Percentiles rank a stretch among this genome's conserved stretches.
These are phyloP conservation scores for Phaethon lepturus DNA, from an alignment of 2,113 vertebrate species.

Conservation along the genomic window DNA sequence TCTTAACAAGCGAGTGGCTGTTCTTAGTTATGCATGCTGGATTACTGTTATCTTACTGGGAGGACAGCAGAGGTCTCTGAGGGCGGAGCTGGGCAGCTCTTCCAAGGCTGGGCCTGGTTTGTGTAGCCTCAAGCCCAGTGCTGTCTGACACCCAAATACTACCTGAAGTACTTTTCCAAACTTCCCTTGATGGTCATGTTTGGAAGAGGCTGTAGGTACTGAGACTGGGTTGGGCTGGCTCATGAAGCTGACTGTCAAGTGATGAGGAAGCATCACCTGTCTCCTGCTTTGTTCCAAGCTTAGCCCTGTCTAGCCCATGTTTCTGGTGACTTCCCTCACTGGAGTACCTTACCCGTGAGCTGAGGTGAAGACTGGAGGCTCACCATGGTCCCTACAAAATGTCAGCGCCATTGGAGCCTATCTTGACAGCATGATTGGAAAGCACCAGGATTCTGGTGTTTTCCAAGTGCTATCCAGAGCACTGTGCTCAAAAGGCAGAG, in stretches of 20 bases:
- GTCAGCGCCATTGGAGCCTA: not conserved
- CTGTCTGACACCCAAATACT: not conserved
- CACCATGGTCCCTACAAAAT: not conserved
- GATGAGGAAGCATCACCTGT: not conserved
- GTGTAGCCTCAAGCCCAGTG: not conserved
- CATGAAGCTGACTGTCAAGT: not conserved
- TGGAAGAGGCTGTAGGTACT: not conserved
- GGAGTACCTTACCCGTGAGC: not conserved
- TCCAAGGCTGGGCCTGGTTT: not conserved
- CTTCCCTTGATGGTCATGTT: not conserved
- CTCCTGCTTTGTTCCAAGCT: not conserved
- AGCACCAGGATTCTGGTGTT: not conserved
- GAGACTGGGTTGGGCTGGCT: not conserved
- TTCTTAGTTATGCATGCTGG: not conserved
- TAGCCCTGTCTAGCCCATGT: not conserved
- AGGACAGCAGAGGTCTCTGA: not conserved
- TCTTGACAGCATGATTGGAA: not conserved
- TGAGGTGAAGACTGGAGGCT: not conserved
- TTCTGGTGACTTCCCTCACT: not conserved
- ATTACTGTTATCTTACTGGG: not conserved
- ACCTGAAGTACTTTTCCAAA: not conserved
- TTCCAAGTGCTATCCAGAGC: not conserved
- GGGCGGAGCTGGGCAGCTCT: not conserved
- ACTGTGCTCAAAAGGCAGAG: not conserved
- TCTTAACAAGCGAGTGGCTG: not conserved